phyloP scores from a whole-genome alignment of 2,113 vertebrate species.

The Monopterus albus region DNA sequence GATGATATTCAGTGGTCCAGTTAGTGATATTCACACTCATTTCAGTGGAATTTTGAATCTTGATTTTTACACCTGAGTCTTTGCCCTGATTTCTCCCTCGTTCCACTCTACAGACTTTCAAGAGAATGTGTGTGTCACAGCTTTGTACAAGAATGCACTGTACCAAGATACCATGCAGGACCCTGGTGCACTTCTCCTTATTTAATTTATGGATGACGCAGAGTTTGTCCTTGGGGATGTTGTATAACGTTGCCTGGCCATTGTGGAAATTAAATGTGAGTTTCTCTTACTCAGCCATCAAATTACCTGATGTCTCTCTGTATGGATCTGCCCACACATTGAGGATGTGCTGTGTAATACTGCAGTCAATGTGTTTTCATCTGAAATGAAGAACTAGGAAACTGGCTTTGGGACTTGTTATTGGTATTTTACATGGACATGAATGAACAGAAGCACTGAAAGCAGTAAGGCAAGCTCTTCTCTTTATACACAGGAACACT shows the following conservation, averaged over 20 bases:
- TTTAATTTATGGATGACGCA: conserved; percentile 64
- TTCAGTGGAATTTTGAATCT: background rate
- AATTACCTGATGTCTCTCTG: conserved; percentile 50
- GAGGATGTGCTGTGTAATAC: conserved; percentile 29
- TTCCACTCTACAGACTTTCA: background rate
- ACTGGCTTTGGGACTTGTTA: background rate
- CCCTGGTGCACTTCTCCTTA: conserved; percentile 38
- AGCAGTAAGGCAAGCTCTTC: background rate
- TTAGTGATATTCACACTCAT: background rate
- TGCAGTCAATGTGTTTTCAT: conserved; percentile 15
- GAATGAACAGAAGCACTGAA: background rate
- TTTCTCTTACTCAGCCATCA: conserved; percentile 48
- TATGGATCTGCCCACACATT: conserved; percentile 34
- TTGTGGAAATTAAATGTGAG: conserved; percentile 69
- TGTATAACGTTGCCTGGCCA: conserved; percentile 43
- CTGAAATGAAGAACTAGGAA: conserved; percentile 8
- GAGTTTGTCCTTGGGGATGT: conserved; percentile 71
- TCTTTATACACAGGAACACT: background rate
- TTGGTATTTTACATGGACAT: background rate
- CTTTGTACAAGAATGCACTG: conserved; percentile 27
- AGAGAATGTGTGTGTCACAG: conserved; percentile 6
- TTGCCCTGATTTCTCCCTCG: background rate
- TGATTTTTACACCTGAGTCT: conserved; percentile 11
- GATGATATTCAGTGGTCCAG: background rate
- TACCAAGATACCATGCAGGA: conserved; percentile 14